Base-by-base conservation (phyloP, 2,888 invertebrate genomes). In the Belgica antarctica region DNA sequence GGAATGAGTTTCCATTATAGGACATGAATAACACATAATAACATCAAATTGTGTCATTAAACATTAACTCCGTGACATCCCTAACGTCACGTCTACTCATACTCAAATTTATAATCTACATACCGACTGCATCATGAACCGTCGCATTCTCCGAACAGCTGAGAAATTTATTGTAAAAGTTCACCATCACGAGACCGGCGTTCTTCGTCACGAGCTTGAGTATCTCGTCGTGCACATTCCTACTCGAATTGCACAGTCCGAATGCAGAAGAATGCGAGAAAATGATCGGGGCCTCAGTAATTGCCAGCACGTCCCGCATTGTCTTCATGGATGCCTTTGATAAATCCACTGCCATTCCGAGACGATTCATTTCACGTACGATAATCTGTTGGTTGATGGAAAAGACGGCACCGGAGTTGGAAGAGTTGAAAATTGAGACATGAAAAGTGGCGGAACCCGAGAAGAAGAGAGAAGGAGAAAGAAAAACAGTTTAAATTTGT, bases 191-290 rank as follows among this genome's bases (percentile, higher is more conserved):
- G 69, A 93, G 84, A 41, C 92, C 92, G 71, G 88, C 87, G 78
- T 92, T 93, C 73, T 87, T 83, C 28, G 89, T 87, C 74, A 93
- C 83, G 74, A 86, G 82, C 57, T 86, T 81, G 66, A 92, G 82
- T 70, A 91, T 87, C 70, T 87, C 85, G 78, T 92, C 92, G 69
- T 89, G 89, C 22, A 92, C 91, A 78, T 92, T 92, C 72, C 92
- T 84, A 70, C 89, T 87, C 36, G 89, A 89, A 76, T 90, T 89
- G 82, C 92, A 92, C 2, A 92, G 81, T 24, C 89, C 86, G 75
- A 88, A 88, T 57, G 91, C 90, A 1, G 89, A 89, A 8, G 92
- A 92, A 78, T 93, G 93, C 57, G 91, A 92, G 82, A 91, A 93
- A 73, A 93, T 87, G 73, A 92, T 90, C 15, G 93, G 93, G 12